These are phyloP conservation scores for Parazoanthus swiftii DNA, from an alignment of 92 coral and sea anemone genomes.

Conservation along the genomic window DNA sequence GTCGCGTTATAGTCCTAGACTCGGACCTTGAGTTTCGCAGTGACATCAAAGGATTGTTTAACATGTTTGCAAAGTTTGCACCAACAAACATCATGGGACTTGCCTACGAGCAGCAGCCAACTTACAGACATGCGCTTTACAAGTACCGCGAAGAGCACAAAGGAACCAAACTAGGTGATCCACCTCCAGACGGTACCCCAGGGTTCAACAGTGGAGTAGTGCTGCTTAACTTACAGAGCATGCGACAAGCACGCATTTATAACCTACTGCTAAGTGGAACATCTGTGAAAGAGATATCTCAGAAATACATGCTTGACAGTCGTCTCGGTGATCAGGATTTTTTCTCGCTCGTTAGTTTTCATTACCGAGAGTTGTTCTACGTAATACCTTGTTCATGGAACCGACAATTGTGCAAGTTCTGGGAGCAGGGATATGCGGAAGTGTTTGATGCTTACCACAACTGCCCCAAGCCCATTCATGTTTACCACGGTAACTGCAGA, in stretches of 20 bases:
- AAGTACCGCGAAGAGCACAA: conserved; percentile 59
- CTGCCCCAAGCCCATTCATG: conserved; percentile 77
- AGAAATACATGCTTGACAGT: conserved; percentile 70
- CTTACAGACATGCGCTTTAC: conserved; percentile 71
- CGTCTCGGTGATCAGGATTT: conserved; percentile 95
- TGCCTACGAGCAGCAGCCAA: conserved; percentile 85
- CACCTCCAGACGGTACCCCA: conserved; percentile 82
- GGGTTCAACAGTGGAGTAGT: conserved; percentile 94
- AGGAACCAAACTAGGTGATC: conserved; percentile 74
- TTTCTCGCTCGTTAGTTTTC: conserved; percentile 70
- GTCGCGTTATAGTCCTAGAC: conserved; percentile 67
- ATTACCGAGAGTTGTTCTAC: conserved; percentile 71
- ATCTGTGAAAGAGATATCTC: conserved; percentile 52
- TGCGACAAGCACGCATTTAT: conserved; percentile 68
- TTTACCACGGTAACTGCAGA: conserved; percentile 94
- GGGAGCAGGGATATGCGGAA: conserved; percentile 79
- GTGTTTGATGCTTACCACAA: conserved; percentile 74
- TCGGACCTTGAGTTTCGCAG: conserved; percentile 76
- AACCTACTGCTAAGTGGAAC: conserved; percentile 48
- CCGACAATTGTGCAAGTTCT: conserved; percentile 83
- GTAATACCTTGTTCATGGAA: conserved; percentile 91
- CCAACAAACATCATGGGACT: conserved; percentile 72
- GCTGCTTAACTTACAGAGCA: conserved; percentile 62
- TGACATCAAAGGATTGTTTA: conserved; percentile 84
- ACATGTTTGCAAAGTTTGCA: conserved; percentile 70